Evolutionary conservation across 2,797 vertebrate genomes (phyloP).

Genomic region (Falco novaeseelandiae): DNA sequence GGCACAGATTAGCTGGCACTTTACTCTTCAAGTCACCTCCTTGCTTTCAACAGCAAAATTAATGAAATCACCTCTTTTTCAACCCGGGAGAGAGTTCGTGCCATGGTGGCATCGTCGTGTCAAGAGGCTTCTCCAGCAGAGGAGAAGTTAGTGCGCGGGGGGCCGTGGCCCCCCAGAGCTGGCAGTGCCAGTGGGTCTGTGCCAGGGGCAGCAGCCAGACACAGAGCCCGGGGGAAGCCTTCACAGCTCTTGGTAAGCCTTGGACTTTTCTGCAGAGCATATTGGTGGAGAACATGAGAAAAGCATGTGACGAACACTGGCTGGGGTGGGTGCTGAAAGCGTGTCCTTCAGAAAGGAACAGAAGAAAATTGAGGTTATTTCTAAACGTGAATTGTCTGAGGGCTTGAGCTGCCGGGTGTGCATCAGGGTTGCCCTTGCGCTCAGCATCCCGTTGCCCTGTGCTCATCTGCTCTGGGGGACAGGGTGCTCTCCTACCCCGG

Average conservation of each 20-base stretch:
- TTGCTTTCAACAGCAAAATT: accelerated
- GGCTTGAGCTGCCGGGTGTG: background rate
- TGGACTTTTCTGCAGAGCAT: background rate
- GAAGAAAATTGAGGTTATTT: background rate
- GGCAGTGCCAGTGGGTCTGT: background rate
- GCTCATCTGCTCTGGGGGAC: background rate
- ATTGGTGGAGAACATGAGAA: accelerated
- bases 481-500: accelerated
- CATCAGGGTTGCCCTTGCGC: background rate
- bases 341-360: background rate
- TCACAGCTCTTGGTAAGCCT: accelerated
- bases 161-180: background rate
- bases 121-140: background rate
- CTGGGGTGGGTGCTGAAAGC: too few relatives aligned
- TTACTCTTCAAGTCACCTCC: accelerated
- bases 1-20: accelerated
- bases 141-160: accelerated
- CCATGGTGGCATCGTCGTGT: accelerated
- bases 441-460: background rate
- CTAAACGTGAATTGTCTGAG: background rate
- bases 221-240: accelerated
- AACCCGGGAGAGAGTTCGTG: background rate
- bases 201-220: accelerated
- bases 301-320: accelerated
- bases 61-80: accelerated